Evolutionary conservation across 2,888 invertebrate genomes (phyloP), one percentile per base, ranked within the genome.

Genomic region (Chaitophorus viminalis): DNA sequence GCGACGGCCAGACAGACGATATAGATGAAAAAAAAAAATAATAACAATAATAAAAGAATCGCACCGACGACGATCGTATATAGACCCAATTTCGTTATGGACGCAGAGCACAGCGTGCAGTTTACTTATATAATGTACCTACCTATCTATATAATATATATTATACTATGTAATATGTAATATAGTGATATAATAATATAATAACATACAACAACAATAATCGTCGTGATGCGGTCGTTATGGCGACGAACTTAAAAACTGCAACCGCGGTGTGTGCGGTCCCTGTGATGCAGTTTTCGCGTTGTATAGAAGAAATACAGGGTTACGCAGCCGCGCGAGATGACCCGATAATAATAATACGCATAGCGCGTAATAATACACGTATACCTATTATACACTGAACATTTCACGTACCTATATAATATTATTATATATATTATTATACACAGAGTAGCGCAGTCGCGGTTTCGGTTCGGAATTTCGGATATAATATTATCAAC

Each of bases 201-300:
- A 11, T 25, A 68, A 68, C 68, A 68, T n/a, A 68, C 9, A 68
- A 68, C 29, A 68, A 68, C 6, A 29, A 68, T 29, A 68, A 68
- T 68, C 29, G 25, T 6, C 25, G 25, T 68, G 4, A 21, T 68
- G n/a, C 68, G 54, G 54, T 25, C 60, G 60, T 25, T 25, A 25
- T 25, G 52, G 4, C 77, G 52, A 21, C 52, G 52, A n/a, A 29
- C 31, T 52, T 29, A 8, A 31, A 77, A 54, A 52, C 77, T 60
- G 46, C 46, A 46, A 46, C 46, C 46, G 31, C 52, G 29, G n/a
- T 54, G 82, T 82, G 82, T 82, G 82, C 82, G 82, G 82, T 82
- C 29, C 54, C 29, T 18, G 54, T 11, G 74, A n/a, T n/a, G n/a
- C n/a, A n/a, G 54, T 54, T 74, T 74, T 82, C 18, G 54, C 82